Evolutionary conservation across 2,797 vertebrate genomes (phyloP), one percentile per base, ranked within the genome.

Genomic region (Anisognathus igniventris): DNA sequence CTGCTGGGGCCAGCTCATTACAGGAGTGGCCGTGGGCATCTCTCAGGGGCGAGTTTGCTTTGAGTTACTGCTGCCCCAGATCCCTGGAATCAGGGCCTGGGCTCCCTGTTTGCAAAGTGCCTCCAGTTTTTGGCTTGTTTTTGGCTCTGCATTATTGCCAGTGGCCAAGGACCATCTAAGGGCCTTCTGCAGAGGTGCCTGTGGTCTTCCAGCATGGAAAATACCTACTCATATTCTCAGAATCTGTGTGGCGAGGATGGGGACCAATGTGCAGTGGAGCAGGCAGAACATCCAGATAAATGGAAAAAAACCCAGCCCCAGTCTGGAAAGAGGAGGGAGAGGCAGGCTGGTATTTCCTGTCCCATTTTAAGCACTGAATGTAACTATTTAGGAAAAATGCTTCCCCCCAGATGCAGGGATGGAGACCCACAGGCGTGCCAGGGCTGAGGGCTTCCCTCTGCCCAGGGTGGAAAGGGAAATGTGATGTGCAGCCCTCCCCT

Each of bases 331-430:
- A 60, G 42, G 12, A 90, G 61, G 44, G 65, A 92, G 83, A 88
- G 83, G 83, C 66, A 75, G 62, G 58, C 58, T 93, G 93, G 66
- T 75, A 66, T 94, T 92, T 93, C 77, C 77, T 81, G 86, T 27
- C 31, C 31, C 44, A 14, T 95, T 90, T 88, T 58, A 78, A 84
- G 58, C 28, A 20, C 76, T 90, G 83, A 83, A 90, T 90, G 53
- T 65, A 68, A 9, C 30, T 81, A 72, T 94, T 90, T 81, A 88
- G 70, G 80, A 78, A 75, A 93, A 96, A 58, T 23, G 6, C 3
- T 25, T 75, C 7, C 21, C 45, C 31, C 12, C 5, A 7, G 10
- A 57, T 23, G 14, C 68, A 39, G 30, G 10, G 35, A 74, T 76
- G 65, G 76, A 86, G 61, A 58, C n/a, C 24, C 45, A 67, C 19